Evolutionary conservation across 2,113 vertebrate genomes (phyloP).

Genomic region (Misgurnus anguillicaudatus): DNA sequence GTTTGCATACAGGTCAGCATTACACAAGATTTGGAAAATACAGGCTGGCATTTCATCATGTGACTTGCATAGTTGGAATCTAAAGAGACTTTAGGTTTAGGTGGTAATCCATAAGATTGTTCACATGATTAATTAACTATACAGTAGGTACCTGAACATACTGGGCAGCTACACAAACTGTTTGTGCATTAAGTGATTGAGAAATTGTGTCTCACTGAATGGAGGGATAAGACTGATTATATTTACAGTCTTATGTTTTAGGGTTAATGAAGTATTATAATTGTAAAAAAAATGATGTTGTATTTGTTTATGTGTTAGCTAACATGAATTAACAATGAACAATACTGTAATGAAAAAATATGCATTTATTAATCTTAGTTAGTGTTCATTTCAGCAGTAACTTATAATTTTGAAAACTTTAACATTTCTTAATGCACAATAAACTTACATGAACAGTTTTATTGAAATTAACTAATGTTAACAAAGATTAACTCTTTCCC

Average conservation of each 20-base stretch:
- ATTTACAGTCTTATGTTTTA: background rate
- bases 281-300: too few relatives aligned
- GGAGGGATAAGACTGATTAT: background rate
- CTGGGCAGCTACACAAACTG: background rate
- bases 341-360: too few relatives aligned
- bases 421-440: too few relatives aligned
- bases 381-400: too few relatives aligned
- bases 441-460: too few relatives aligned
- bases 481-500: too few relatives aligned
- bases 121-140: slow-evolving; percentile 17
- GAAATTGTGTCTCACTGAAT: background rate
- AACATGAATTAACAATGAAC: too few relatives aligned
- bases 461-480: too few relatives aligned
- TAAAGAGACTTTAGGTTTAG: background rate
- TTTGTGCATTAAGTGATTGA: background rate
- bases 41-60: slow-evolving; percentile 10
- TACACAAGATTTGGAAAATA: background rate
- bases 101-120: background rate
- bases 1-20: background rate
- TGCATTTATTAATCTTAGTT: too few relatives aligned
- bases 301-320: too few relatives aligned
- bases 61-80: background rate
- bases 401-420: too few relatives aligned
- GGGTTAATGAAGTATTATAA: too few relatives aligned
- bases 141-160: slow-evolving; percentile 1